phyloP scores from a whole-genome alignment of 2,888 invertebrate species.

The Oxyteleia sp. region DNA sequence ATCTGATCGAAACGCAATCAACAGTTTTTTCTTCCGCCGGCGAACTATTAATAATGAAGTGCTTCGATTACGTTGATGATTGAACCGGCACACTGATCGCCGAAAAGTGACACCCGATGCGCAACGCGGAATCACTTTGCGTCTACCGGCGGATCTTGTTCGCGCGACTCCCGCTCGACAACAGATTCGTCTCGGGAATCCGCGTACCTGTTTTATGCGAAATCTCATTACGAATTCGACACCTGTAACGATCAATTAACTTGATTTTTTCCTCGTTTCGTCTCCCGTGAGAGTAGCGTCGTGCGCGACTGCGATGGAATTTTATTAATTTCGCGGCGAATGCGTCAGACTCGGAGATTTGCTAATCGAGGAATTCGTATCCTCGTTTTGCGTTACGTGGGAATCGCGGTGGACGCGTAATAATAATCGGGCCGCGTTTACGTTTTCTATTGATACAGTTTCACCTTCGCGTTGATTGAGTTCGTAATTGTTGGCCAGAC shows the following conservation, averaged over 20 bases:
- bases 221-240: conserved; percentile 68
- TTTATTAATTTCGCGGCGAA: conserved; percentile 4
- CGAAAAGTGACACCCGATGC: too few species aligned
- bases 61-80: too few species aligned
- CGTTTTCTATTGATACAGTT: too few species aligned
- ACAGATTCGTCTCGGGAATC: conserved; percentile 38
- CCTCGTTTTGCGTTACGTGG: not conserved
- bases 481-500: too few species aligned
- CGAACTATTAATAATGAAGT: too few species aligned
- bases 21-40: too few species aligned
- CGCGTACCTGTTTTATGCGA: conserved; percentile 54
- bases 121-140: too few species aligned
- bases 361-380: not conserved
- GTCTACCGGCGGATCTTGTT: conserved; percentile 8
- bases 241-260: conserved; percentile 60
- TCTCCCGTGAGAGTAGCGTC: conserved; percentile 3
- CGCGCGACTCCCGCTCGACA: conserved; percentile 24
- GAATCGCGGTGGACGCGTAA: too few species aligned
- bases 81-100: too few species aligned
- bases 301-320: conserved; percentile 23
- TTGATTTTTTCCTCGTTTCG: conserved; percentile 63
- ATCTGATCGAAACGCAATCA: too few species aligned
- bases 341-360: conserved; percentile 9
- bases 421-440: too few species aligned
- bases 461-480: too few species aligned